A percentile compares a stretch with the other conserved stretches of the same genome.
Evolutionary conservation across 2,797 vertebrate genomes (phyloP).

Genomic region (Rousettus madagascariensis): DNA sequence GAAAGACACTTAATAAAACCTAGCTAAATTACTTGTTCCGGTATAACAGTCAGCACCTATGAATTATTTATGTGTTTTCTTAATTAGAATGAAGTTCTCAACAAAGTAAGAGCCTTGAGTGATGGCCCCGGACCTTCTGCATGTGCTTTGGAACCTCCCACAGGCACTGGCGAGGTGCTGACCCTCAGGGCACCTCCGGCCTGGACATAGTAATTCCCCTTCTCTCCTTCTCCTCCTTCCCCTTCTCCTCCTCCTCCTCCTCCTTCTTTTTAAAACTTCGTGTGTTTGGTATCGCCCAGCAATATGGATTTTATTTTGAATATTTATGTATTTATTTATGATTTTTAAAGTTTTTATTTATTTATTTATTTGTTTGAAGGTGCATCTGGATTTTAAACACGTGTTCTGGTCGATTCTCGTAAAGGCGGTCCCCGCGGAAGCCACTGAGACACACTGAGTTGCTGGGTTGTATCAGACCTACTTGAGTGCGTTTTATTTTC

Average conservation of each 20-base stretch:
- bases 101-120: neutral
- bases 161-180: neutral
- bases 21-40: neutral
- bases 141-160: neutral
- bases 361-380: no score
- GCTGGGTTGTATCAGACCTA: neutral
- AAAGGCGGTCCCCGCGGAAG: neutral
- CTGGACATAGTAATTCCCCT: neutral
- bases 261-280: neutral
- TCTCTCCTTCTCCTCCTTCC: neutral
- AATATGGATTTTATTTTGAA: neutral
- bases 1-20: neutral
- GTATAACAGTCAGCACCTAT: neutral
- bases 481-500: neutral
- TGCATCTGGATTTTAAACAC: neutral
- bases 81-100: neutral
- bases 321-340: no score
- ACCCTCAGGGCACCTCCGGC: neutral
- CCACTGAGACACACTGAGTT: neutral
- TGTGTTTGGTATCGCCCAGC: neutral
- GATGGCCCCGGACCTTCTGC: neutral
- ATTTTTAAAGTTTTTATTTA: no score
- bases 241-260: neutral
- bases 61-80: neutral
- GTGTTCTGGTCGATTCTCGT: neutral